These are phyloP conservation scores for Drosophila virilis DNA, from an alignment of 1,140 invertebrate species.

Conservation along the genomic window DNA sequence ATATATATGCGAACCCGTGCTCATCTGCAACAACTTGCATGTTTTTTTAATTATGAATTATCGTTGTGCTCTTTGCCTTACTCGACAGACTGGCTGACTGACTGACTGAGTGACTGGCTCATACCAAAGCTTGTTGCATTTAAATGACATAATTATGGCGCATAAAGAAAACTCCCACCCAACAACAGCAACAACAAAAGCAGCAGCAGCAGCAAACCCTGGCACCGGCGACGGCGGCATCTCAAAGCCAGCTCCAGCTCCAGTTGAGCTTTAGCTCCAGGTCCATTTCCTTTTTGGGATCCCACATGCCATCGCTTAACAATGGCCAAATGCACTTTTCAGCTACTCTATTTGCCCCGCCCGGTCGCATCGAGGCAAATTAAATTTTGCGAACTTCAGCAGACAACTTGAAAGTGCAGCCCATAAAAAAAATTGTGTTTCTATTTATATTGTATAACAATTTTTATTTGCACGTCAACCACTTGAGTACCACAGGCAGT, in stretches of 20 bases:
- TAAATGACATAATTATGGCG: slow-evolving; percentile 82
- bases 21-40: slow-evolving; percentile 59
- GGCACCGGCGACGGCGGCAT: slow-evolving; percentile 15
- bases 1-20: slow-evolving; percentile 16
- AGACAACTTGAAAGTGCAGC: slow-evolving; percentile 74
- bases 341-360: slow-evolving; percentile 12
- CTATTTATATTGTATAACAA: slow-evolving; percentile 80
- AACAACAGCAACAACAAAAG: slow-evolving; percentile 13
- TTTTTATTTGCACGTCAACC: slow-evolving; percentile 71
- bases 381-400: slow-evolving; percentile 46
- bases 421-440: slow-evolving; percentile 65
- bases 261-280: neutral
- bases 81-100: slow-evolving; percentile 33
- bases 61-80: slow-evolving; percentile 55
- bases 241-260: slow-evolving; percentile 14
- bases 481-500: slow-evolving; percentile 56
- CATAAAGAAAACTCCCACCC: slow-evolving; percentile 77
- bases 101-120: slow-evolving; percentile 48
- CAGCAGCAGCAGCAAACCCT: slow-evolving; percentile 8
- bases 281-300: slow-evolving; percentile 18
- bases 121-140: slow-evolving; percentile 74
- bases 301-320: slow-evolving; percentile 30
- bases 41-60: slow-evolving; percentile 82
- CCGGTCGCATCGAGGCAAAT: slow-evolving; percentile 12
- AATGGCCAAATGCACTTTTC: slow-evolving; percentile 50